These are phyloP conservation scores for Meiosimyza platycephala DNA, from an alignment of 2,888 invertebrate species.

Conservation along the genomic window DNA sequence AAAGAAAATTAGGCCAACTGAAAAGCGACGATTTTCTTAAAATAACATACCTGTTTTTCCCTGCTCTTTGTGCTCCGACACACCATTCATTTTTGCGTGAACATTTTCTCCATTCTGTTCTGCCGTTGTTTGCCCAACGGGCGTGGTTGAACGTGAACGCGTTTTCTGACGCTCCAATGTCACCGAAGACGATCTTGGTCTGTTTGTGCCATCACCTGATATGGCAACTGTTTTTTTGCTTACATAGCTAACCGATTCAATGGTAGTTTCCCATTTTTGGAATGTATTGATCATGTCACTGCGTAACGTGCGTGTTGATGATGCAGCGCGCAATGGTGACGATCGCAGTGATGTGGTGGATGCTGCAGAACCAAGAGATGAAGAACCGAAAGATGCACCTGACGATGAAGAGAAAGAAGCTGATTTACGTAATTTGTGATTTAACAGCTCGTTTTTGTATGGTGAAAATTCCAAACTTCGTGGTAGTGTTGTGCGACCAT, in stretches of 20 bases:
- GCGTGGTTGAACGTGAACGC: conserved; percentile 31
- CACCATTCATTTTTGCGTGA: conserved; percentile 8
- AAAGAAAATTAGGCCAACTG: neutral
- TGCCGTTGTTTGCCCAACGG: conserved; percentile 7
- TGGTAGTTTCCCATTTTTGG: conserved; percentile 67
- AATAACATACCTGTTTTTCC: conserved; percentile 35
- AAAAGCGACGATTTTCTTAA: conserved; percentile 6
- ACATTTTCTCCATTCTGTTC: neutral
- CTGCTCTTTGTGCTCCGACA: conserved; percentile 15
- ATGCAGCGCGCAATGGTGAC: conserved; percentile 47
- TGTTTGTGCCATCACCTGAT: conserved; percentile 47
- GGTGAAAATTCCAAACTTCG: conserved; percentile 9
- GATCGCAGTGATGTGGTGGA: conserved; percentile 57
- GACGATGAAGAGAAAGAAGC: conserved; percentile 59
- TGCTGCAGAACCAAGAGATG: conserved; percentile 55
- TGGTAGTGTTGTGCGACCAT: conserved; percentile 5
- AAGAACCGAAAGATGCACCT: conserved; percentile 47
- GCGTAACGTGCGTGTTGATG: conserved; percentile 55
- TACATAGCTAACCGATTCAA: conserved; percentile 66
- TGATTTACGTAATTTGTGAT: conserved; percentile 55
- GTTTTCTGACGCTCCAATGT: conserved; percentile 17
- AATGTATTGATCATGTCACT: conserved; percentile 64
- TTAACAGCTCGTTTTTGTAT: conserved; percentile 9
- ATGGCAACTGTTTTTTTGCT: conserved; percentile 62
- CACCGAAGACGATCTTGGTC: conserved; percentile 39